A percentile compares a stretch with the other conserved stretches of the same genome.
Evolutionary conservation across 2,888 invertebrate genomes (phyloP).

Genomic region (Poecilobothrus nobilitatus): DNA sequence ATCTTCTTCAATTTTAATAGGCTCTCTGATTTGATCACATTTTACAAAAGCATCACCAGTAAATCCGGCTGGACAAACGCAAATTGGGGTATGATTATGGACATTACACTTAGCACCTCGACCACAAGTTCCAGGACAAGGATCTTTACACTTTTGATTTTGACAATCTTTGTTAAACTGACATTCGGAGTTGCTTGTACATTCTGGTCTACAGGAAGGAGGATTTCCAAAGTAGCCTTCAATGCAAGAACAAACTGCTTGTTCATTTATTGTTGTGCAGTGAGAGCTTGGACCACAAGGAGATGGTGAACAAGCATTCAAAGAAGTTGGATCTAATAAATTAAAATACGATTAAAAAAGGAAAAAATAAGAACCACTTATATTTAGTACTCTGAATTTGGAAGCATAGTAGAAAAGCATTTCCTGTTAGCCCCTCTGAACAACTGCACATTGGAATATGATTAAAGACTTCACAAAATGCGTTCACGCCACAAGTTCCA

Average conservation of each 20-base stretch:
- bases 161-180: constrained; percentile 53
- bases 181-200: constrained; percentile 61
- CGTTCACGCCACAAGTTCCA: constrained; percentile 67
- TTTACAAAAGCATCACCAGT: constrained; percentile 59
- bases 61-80: constrained; percentile 49
- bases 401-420: constrained; percentile 56
- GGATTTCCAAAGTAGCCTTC: constrained; percentile 62
- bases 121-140: constrained; percentile 57
- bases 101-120: constrained; percentile 55
- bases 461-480: constrained; percentile 65
- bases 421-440: constrained; percentile 61
- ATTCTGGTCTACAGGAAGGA: constrained; percentile 68
- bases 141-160: constrained; percentile 57
- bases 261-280: constrained; percentile 49
- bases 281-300: constrained; percentile 57
- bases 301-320: constrained; percentile 52
- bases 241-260: constrained; percentile 61
- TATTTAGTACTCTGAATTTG: constrained; percentile 37
- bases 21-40: constrained; percentile 39
- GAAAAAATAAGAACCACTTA: not conserved
- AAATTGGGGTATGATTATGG: constrained; percentile 59
- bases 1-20: constrained; percentile 10
- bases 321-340: not conserved
- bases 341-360: constrained; percentile 8
- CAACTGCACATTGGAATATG: constrained; percentile 72